Percentiles rank a stretch among this genome's conserved stretches.
Conservation (phyloP, 2,797 vertebrate species). For the Smutsia temminckii region DNA sequence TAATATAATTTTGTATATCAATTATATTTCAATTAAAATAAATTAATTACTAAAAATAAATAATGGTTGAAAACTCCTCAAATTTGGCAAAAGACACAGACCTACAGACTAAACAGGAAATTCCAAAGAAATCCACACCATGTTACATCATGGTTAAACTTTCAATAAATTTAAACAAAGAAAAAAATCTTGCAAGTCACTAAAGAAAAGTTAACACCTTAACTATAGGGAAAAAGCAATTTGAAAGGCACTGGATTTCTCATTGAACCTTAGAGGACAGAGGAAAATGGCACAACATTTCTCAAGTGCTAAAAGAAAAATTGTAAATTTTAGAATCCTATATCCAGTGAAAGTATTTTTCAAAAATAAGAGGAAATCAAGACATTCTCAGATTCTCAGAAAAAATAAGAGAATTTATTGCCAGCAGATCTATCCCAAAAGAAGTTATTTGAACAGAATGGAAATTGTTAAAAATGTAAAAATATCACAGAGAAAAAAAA, state of each 20-base stretch:
- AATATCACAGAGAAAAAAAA: not conserved
- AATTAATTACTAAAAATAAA: no score
- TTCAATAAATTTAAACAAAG: not conserved
- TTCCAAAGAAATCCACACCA: not conserved
- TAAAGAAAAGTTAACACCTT: not conserved
- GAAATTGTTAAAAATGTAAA: conserved; percentile 29
- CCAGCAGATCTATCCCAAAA: not conserved
- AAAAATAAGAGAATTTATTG: not conserved
- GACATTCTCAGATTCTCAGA: not conserved
- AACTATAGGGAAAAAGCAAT: not conserved
- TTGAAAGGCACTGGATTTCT: not conserved
- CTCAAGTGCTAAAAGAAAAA: not conserved
- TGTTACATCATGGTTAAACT: not conserved
- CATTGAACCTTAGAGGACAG: not conserved
- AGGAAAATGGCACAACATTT: not conserved
- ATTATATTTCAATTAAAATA: no score
- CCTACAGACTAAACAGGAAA: not conserved
- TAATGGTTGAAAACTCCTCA: no score
- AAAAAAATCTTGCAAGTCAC: not conserved
- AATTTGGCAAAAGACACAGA: not conserved
- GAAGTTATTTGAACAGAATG: not conserved
- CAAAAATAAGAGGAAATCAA: not conserved
- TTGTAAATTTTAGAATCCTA: not conserved
- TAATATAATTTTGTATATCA: no score
- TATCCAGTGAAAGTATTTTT: not conserved